A percentile compares a stretch with the other conserved stretches of the same genome.
phyloP scores from a whole-genome alignment of 2,113 vertebrate genomes.

The Heterotilapia buettikoferi region DNA sequence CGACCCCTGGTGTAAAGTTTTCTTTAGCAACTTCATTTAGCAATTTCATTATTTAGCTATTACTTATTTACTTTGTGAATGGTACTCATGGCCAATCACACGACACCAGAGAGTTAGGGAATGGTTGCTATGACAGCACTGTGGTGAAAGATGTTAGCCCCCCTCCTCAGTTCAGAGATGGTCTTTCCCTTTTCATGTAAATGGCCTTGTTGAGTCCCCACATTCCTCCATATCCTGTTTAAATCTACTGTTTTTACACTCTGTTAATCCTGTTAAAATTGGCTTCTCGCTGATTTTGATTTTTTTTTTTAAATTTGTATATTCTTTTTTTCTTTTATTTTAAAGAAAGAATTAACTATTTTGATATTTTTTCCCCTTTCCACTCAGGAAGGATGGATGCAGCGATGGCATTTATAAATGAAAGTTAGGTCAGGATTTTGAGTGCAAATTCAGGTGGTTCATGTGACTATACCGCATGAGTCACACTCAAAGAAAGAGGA shows the following conservation, averaged over 20 bases:
- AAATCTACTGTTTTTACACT: neutral
- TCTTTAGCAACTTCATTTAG: neutral
- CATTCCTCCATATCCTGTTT: neutral
- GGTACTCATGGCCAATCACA: neutral
- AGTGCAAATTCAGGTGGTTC: neutral
- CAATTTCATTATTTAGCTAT: neutral
- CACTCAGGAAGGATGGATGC: neutral
- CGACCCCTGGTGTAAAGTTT: rapidly evolving
- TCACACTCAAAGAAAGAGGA: neutral
- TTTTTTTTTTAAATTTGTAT: rapidly evolving
- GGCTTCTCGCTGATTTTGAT: rapidly evolving
- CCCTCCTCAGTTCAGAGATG: neutral
- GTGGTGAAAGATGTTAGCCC: neutral
- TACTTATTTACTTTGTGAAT: neutral
- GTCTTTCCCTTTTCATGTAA: neutral
- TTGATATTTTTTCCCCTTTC: neutral
- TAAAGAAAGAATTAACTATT: neutral
- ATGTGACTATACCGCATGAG: neutral
- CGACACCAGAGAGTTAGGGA: rapidly evolving
- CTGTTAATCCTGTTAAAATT: neutral
- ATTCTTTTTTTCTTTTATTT: neutral
- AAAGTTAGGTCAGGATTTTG: neutral
- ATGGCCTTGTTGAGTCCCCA: neutral
- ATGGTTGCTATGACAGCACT: neutral
- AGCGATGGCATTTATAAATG: neutral